Evolutionary conservation across 1,140 invertebrate species (phyloP), one percentile per base, ranked within the genome.

Genomic region (Arctopsyche grandis): DNA sequence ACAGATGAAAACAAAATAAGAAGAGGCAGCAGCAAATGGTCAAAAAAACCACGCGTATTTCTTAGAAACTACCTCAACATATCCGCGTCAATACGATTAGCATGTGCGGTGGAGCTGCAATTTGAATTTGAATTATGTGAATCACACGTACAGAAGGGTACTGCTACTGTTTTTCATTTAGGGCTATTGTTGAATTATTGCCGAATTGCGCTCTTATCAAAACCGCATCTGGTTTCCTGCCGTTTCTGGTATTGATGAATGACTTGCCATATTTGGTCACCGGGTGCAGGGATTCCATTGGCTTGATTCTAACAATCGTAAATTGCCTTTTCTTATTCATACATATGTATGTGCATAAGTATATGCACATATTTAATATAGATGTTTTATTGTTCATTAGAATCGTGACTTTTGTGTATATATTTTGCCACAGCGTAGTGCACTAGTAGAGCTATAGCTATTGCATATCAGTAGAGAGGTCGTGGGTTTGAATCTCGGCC

Each of bases 81-180:
- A 76, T 76, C 74, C 74, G 74, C 74, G 74, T 52, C 19, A 24
- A 16, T 48, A n/a, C 22, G 22, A 66, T 71, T 69, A 19, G 24
- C 21, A 69, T 69, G 63, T 74, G 48, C 71, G 22, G 12, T 19
- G 16, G 58, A 10, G 12, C 26, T 10, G n/a, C 63, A 24, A 5
- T 16, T 12, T 24, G 0, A 38, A 73, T 74, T 74, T 19, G 52
- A 48, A 26, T 26, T 56, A 74, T 44, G 29, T 63, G 74, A 76
- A 76, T 76, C 74, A 63, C 56, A 74, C 21, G 19, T 46, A 69
- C 21, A 22, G n/a, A n/a, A 24, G 24, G 24, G 9, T 26, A 10
- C 26, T 69, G 56, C 56, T 9, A 60, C 21, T 38, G 29, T 38
- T 38, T 38, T 0, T 3, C 48, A 3, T n/a, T 52, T 52, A 3